phyloP scores from a whole-genome alignment of 2,797 vertebrate species.

The Parauchenoglanis ngamensis region DNA sequence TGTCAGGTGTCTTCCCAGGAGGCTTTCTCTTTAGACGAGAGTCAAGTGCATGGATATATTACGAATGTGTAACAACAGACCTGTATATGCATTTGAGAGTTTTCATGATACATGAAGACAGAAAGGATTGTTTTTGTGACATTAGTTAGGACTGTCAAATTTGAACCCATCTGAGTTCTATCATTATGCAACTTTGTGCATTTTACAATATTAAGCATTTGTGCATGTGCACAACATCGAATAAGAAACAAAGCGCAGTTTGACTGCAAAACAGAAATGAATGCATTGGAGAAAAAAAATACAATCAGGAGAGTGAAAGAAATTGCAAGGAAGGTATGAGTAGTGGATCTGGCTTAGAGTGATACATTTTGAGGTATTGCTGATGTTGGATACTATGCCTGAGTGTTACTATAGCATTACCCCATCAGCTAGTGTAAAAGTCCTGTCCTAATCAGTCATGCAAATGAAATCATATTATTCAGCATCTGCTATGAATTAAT shows the following conservation, averaged over 20 bases:
- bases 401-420: not conserved
- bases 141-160: not conserved
- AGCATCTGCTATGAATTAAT: not conserved
- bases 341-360: not conserved
- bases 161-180: not conserved
- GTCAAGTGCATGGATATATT: constrained; percentile 29
- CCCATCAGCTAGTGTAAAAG: not conserved
- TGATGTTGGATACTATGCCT: not conserved
- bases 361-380: not conserved
- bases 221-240: not conserved
- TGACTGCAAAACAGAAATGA: not conserved
- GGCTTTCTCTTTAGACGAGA: constrained; percentile 25
- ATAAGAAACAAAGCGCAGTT: not conserved
- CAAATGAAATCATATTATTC: not conserved
- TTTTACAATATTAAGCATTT: not conserved
- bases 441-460: not conserved
- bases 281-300: not conserved
- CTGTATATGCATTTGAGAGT: not conserved
- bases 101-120: not conserved
- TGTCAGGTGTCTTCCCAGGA: constrained; percentile 46
- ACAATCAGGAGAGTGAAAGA: not conserved
- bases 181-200: not conserved
- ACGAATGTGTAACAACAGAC: constrained; percentile 10
- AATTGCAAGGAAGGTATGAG: not conserved
- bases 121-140: not conserved